These are phyloP conservation scores for Podocnemis expansa DNA, from an alignment of 2,113 vertebrate species.

Conservation along the genomic window DNA sequence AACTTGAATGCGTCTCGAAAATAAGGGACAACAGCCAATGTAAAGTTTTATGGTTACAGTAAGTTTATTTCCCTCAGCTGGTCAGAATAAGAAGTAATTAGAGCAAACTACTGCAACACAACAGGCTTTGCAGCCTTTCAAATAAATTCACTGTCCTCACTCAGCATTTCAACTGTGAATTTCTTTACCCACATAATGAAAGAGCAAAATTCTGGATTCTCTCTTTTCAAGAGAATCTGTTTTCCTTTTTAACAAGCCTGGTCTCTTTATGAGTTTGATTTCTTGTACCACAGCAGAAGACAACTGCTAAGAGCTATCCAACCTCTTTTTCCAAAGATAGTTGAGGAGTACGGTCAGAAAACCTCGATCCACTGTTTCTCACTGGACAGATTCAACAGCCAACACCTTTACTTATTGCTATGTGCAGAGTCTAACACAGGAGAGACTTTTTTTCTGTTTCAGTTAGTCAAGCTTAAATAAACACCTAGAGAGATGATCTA, in stretches of 20 bases:
- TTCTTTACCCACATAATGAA: not conserved
- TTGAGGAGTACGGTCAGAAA: not conserved
- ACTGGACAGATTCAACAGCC: not conserved
- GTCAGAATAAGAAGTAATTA: slow-evolving; percentile 15
- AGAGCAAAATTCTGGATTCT: not conserved
- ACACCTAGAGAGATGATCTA: not conserved
- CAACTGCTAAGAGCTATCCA: not conserved
- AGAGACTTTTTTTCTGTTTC: not conserved
- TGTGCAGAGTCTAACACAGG: not conserved
- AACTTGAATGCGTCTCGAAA: slow-evolving; percentile 59
- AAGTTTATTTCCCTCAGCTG: slow-evolving; percentile 45
- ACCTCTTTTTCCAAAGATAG: not conserved
- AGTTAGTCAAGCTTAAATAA: not conserved
- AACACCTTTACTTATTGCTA: not conserved
- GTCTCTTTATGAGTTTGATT: not conserved
- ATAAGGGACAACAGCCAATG: slow-evolving; percentile 68
- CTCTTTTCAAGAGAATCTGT: not conserved
- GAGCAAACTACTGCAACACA: slow-evolving; percentile 23
- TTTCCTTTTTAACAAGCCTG: not conserved
- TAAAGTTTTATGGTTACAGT: slow-evolving; percentile 58
- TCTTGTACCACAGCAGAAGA: not conserved
- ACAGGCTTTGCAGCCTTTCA: not conserved
- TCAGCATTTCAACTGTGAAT: not conserved
- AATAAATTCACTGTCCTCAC: not conserved
- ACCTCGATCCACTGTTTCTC: not conserved